Evolutionary conservation across 2,113 vertebrate genomes (phyloP).

Genomic region (Entomyzon cyanotis): DNA sequence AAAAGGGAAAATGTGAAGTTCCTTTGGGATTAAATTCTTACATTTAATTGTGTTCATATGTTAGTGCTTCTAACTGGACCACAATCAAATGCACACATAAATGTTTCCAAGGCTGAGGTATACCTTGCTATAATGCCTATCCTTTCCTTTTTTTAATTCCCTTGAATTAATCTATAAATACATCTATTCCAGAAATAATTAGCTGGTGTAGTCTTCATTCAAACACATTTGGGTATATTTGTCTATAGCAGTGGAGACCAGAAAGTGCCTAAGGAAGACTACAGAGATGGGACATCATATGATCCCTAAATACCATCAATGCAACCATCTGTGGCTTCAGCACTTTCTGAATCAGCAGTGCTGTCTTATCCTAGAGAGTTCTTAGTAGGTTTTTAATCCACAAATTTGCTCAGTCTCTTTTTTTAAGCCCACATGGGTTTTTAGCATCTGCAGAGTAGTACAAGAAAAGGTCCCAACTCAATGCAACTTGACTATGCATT

Average conservation of each 20-base stretch:
- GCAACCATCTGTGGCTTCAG: neutral
- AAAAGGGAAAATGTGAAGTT: neutral
- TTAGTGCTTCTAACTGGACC: neutral
- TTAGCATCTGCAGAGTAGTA: neutral
- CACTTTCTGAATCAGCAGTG: neutral
- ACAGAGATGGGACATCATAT: neutral
- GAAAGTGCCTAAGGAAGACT: neutral
- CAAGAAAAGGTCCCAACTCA: neutral
- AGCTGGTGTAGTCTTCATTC: neutral
- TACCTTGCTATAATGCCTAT: neutral
- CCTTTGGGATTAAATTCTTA: neutral
- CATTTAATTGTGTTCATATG: neutral
- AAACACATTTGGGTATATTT: neutral
- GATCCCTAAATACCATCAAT: neutral
- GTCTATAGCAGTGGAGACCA: neutral
- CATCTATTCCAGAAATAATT: neutral
- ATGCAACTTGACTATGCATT: neutral
- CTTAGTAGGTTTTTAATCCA: neutral
- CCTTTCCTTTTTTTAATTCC: neutral
- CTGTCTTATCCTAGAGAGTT: neutral
- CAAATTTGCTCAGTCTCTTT: neutral
- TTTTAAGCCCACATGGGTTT: neutral
- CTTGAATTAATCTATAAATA: neutral
- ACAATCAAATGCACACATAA: neutral
- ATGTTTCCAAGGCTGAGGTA: neutral